Evolutionary conservation across 2,797 vertebrate species (phyloP).

Genomic region (Acropternis orthonyx): DNA sequence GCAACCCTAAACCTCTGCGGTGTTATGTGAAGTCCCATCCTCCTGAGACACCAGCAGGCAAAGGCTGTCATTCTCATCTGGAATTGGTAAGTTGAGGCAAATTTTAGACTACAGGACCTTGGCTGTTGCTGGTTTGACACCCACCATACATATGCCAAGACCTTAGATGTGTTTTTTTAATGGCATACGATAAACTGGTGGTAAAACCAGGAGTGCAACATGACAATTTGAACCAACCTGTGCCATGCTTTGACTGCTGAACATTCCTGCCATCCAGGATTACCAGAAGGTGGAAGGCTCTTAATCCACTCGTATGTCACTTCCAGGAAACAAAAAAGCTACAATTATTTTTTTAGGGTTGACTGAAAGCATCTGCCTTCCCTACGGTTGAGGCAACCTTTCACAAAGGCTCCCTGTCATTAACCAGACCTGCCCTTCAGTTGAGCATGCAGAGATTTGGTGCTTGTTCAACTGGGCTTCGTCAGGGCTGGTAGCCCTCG

Average conservation of each 20-base stretch:
- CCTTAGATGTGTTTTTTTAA: neutral
- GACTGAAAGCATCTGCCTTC: slow-evolving; percentile 17
- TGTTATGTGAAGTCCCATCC: neutral
- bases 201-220: neutral
- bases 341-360: slow-evolving; percentile 10
- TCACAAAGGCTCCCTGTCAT: neutral
- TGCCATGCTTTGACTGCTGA: neutral
- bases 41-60: neutral
- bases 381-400: neutral
- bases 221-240: neutral
- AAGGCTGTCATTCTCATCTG: neutral
- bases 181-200: neutral
- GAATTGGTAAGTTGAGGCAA: neutral
- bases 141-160: neutral
- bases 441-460: slow-evolving; percentile 13
- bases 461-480: neutral
- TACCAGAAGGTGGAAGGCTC: neutral
- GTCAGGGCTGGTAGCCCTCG: neutral
- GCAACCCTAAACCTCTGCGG: neutral
- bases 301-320: neutral
- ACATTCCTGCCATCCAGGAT: neutral
- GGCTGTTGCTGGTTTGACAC: neutral
- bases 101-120: neutral
- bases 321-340: neutral
- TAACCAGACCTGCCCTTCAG: neutral